Percentiles rank a stretch among this genome's conserved stretches.
Evolutionary conservation across 2,888 invertebrate genomes (phyloP).

Genomic region (Camponotus fellah): DNA sequence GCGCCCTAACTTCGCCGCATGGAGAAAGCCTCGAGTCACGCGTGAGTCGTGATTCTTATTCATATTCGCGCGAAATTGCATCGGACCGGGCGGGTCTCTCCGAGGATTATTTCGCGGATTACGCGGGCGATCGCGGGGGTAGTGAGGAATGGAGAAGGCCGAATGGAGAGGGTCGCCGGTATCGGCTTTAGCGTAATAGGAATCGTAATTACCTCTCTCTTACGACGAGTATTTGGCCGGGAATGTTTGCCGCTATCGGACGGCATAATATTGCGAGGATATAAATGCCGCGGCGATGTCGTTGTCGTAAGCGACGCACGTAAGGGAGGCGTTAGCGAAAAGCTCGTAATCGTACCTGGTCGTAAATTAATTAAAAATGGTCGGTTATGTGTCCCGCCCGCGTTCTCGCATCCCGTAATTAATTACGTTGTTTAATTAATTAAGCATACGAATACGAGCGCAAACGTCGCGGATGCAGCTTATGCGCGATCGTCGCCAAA

Average conservation of each 20-base stretch:
- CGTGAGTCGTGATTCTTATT: constrained; percentile 69
- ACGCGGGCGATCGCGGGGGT: neutral
- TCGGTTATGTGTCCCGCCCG: constrained; percentile 5
- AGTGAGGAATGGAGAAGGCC: neutral
- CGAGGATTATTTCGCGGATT: constrained; percentile 42
- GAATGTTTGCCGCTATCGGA: constrained; percentile 20
- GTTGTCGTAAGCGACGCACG: constrained; percentile 22
- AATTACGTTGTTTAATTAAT: constrained; percentile 53
- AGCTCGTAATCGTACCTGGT: constrained; percentile 39
- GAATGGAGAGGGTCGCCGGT: constrained; percentile 26
- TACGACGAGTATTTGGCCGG: constrained; percentile 22
- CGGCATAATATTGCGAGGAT: constrained; percentile 23
- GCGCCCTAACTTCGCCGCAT: constrained; percentile 67
- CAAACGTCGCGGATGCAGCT: constrained; percentile 27
- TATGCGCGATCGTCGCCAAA: constrained; percentile 41
- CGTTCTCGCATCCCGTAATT: constrained; percentile 22
- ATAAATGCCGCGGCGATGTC: neutral
- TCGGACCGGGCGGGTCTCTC: constrained; percentile 24
- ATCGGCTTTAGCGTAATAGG: constrained; percentile 46
- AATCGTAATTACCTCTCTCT: constrained; percentile 47
- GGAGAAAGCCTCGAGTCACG: constrained; percentile 68
- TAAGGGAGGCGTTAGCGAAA: constrained; percentile 34
- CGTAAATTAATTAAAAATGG: constrained; percentile 54
- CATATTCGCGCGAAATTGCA: constrained; percentile 65
- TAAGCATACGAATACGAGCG: constrained; percentile 34